Evolutionary conservation across 2,888 invertebrate genomes (phyloP).

Genomic region (Sinhomidia bicolor): DNA sequence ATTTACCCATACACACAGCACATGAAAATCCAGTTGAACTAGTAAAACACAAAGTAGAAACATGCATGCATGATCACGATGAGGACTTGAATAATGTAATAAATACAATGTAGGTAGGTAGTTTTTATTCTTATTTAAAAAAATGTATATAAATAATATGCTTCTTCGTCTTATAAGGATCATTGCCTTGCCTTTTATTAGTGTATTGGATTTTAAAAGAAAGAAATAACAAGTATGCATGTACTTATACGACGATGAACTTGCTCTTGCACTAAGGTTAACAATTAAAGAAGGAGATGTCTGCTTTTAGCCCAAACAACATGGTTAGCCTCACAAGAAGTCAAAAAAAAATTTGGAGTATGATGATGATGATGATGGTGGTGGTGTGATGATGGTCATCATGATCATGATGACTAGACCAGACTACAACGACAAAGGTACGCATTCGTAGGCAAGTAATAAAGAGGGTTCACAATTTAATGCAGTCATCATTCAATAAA

Average conservation of each 20-base stretch:
- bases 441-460: not conserved
- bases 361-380: too few relatives aligned
- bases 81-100: slow-evolving; percentile 4
- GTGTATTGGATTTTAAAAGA: not conserved
- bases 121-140: too few relatives aligned
- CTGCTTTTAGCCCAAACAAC: not conserved
- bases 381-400: too few relatives aligned
- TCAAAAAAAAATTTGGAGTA: not conserved
- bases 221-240: not conserved
- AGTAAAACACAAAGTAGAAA: not conserved
- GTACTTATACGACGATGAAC: slow-evolving; percentile 32
- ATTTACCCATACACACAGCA: too few relatives aligned
- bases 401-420: too few relatives aligned
- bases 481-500: not conserved
- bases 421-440: not conserved
- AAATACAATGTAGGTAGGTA: not conserved
- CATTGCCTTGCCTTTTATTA: not conserved
- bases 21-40: slow-evolving; percentile 45
- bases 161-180: not conserved
- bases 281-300: slow-evolving; percentile 34
- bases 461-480: not conserved
- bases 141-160: too few relatives aligned
- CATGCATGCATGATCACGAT: not conserved
- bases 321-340: slow-evolving; percentile 26
- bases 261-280: slow-evolving; percentile 32